Percentiles rank a stretch among this genome's conserved stretches.
These are phyloP conservation scores for Chloroceryle aenea DNA, from an alignment of 2,113 vertebrate species.

Conservation along the genomic window DNA sequence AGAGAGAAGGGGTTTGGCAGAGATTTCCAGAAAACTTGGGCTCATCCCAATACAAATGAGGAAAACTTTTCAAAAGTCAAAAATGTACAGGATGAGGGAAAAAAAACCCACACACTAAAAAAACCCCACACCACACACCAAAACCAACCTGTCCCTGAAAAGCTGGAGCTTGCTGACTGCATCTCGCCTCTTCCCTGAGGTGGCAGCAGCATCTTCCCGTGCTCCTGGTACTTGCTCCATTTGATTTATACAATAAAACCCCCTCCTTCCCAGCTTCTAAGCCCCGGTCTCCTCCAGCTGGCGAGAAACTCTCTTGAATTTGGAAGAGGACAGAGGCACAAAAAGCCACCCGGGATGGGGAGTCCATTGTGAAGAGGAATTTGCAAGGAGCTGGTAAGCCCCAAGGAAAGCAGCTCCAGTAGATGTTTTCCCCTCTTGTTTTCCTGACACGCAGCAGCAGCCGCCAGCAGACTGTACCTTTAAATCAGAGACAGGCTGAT, in stretches of 20 bases:
- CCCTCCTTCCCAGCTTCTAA: neutral
- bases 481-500: neutral
- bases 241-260: neutral
- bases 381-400: neutral
- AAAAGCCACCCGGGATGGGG: neutral
- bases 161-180: neutral
- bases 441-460: neutral
- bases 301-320: no score
- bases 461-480: neutral
- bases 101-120: neutral
- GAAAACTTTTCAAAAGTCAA: conserved; percentile 2
- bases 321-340: neutral
- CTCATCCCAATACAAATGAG: neutral
- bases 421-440: neutral
- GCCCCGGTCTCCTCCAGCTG: neutral
- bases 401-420: rapidly evolving
- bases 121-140: no score
- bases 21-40: neutral
- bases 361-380: neutral
- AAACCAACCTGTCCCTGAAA: neutral
- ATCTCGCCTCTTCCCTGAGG: neutral
- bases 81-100: neutral
- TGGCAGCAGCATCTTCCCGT: neutral
- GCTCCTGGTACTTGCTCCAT: neutral
- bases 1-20: neutral